Conservation (phyloP, 2,113 vertebrate species). For the Kryptolebias marmoratus region DNA sequence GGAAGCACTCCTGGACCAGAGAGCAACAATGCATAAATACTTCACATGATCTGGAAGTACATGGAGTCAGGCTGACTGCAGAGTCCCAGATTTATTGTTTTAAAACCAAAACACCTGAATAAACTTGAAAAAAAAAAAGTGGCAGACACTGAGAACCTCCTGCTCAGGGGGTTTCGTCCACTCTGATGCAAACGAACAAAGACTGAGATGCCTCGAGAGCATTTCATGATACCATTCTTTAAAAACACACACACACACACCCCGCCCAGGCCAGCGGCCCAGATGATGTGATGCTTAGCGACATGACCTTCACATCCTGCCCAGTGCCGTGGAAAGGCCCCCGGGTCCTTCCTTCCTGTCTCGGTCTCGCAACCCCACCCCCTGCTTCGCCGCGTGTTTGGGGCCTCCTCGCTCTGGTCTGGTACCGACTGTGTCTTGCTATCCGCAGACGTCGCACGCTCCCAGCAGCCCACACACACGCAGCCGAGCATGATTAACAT, state of each 20-base stretch:
- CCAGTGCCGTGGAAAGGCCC: conserved; percentile 55
- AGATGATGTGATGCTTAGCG: conserved; percentile 75
- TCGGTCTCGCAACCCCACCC: conserved; percentile 29
- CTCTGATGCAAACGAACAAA: conserved; percentile 20
- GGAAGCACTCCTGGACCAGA: too few species aligned
- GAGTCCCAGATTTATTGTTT: too few species aligned
- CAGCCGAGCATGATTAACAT: conserved; percentile 44
- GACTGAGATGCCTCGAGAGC: conserved; percentile 44
- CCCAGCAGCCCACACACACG: conserved; percentile 32
- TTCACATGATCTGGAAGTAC: too few species aligned
- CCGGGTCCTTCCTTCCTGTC: conserved; percentile 35
- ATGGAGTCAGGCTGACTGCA: too few species aligned
- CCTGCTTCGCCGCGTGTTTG: conserved; percentile 41
- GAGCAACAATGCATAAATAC: too few species aligned
- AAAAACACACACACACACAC: conserved; percentile 31
- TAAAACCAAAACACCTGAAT: too few species aligned
- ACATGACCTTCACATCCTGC: conserved; percentile 74
- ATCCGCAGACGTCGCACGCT: conserved; percentile 22
- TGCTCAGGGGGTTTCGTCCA: background rate
- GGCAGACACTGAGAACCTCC: background rate
- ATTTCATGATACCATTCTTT: conserved; percentile 47
- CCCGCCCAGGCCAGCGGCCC: conserved; percentile 49
- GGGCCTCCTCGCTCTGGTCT: conserved; percentile 39
- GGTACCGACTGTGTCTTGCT: conserved; percentile 61
- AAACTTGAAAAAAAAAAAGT: too few species aligned